A percentile compares a stretch with the other conserved stretches of the same genome.
Evolutionary conservation across 2,113 vertebrate species (phyloP).

Genomic region (Melospiza georgiana): DNA sequence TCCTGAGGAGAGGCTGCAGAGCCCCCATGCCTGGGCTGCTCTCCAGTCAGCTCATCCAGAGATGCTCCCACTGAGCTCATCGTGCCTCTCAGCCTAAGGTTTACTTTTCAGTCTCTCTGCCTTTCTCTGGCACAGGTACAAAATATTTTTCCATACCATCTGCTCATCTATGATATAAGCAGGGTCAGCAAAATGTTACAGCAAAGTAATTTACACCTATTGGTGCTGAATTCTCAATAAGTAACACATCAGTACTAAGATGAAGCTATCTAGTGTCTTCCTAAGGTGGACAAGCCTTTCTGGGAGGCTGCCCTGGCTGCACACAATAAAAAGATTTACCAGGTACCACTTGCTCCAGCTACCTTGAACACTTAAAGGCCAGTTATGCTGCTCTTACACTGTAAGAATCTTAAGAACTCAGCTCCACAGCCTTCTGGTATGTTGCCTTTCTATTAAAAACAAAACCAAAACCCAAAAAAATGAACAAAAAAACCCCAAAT

Average conservation of each 20-base stretch:
- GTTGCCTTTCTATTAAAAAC: not conserved
- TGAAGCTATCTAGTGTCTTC: not conserved
- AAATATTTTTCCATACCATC: conserved; percentile 20
- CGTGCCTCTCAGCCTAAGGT: not conserved
- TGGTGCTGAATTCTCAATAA: not conserved
- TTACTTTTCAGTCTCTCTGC: not conserved
- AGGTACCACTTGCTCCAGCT: not conserved
- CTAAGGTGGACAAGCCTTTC: not conserved
- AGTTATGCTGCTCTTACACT: rapidly evolving
- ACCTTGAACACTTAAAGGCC: not conserved
- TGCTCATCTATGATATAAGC: conserved; percentile 13
- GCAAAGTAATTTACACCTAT: conserved; percentile 4
- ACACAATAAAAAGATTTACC: not conserved
- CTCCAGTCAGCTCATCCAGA: not conserved
- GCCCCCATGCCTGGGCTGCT: rapidly evolving
- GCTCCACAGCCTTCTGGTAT: not conserved
- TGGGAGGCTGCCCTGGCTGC: not conserved
- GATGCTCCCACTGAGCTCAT: not conserved
- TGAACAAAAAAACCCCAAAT: rapidly evolving
- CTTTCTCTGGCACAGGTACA: not conserved
- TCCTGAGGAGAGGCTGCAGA: not conserved
- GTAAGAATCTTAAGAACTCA: not conserved
- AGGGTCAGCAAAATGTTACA: conserved; percentile 25
- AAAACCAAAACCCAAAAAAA: not conserved
- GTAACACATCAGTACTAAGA: not conserved